Evolutionary conservation across 2,113 vertebrate genomes (phyloP).

Genomic region (Indicator indicator): DNA sequence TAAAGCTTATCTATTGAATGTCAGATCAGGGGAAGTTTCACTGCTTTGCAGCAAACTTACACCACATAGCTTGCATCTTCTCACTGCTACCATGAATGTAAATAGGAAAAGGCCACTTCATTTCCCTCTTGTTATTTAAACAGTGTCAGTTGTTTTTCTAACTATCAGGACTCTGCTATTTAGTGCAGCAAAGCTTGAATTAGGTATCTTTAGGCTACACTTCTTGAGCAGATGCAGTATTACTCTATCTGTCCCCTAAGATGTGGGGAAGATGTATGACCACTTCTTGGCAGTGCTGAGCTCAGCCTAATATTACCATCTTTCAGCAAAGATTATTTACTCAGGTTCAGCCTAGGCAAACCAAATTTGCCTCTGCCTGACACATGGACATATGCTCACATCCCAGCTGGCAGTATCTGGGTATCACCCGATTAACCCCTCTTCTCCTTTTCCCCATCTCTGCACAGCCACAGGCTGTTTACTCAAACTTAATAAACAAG

Average conservation of each 20-base stretch:
- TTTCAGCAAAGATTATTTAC: constrained; percentile 33
- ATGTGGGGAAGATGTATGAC: not conserved
- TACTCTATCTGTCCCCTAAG: not conserved
- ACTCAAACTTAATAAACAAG: not conserved
- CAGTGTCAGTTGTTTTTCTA: not conserved
- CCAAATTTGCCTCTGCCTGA: not conserved
- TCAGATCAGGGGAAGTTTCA: not conserved
- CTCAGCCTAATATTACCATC: not conserved
- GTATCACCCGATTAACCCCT: not conserved
- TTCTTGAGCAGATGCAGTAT: not conserved
- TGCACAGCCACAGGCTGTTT: not conserved
- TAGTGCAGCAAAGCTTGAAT: not conserved
- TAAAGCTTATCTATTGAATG: not conserved
- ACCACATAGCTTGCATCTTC: not conserved
- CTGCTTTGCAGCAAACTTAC: not conserved
- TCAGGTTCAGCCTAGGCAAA: not conserved
- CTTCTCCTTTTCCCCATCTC: not conserved
- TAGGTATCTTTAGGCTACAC: not conserved
- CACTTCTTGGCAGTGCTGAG: not conserved
- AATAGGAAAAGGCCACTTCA: not conserved
- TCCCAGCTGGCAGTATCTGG: constrained; percentile 6
- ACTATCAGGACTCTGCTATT: not conserved
- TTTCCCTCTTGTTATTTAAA: not conserved
- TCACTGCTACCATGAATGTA: not conserved
- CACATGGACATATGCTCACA: not conserved